These are phyloP conservation scores for Tenualosa ilisha DNA, from an alignment of 2,797 vertebrate genomes.

Conservation along the genomic window DNA sequence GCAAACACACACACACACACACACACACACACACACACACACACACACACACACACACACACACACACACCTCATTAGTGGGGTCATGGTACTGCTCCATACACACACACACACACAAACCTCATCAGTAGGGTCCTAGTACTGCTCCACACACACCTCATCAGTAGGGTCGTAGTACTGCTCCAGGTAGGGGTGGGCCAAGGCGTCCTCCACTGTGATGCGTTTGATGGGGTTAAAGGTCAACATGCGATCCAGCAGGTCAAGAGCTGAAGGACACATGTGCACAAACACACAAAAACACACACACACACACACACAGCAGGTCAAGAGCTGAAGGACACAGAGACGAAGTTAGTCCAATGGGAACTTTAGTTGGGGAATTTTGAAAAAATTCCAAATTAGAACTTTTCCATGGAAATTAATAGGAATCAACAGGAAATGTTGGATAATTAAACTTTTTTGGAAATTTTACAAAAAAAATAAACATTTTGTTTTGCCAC, in stretches of 20 bases:
- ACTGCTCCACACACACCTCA: slow-evolving; percentile 70
- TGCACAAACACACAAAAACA: slow-evolving; percentile 21
- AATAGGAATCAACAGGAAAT: too few species aligned
- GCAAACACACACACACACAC: slow-evolving; percentile 16
- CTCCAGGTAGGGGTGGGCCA: slow-evolving; percentile 89
- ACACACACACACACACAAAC: not conserved
- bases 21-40: not conserved
- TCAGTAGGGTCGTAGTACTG: slow-evolving; percentile 92
- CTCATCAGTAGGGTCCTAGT: not conserved
- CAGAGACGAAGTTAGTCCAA: too few species aligned
- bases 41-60: not conserved
- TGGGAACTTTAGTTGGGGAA: too few species aligned
- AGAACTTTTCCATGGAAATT: too few species aligned
- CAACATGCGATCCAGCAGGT: slow-evolving; percentile 86
- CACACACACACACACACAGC: slow-evolving; percentile 36
- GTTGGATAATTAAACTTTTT: too few species aligned
- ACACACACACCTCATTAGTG: slow-evolving; percentile 8
- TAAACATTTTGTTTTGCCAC: too few species aligned
- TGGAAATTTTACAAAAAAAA: too few species aligned
- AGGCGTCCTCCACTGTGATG: slow-evolving; percentile 87
- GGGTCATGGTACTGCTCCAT: not conserved
- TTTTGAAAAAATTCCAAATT: too few species aligned
- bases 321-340: too few species aligned
- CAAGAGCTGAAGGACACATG: slow-evolving; percentile 71
- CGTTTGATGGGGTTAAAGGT: slow-evolving; percentile 90